Conservation (phyloP, 2,888 invertebrate species). For the Conchocele bisecta region DNA sequence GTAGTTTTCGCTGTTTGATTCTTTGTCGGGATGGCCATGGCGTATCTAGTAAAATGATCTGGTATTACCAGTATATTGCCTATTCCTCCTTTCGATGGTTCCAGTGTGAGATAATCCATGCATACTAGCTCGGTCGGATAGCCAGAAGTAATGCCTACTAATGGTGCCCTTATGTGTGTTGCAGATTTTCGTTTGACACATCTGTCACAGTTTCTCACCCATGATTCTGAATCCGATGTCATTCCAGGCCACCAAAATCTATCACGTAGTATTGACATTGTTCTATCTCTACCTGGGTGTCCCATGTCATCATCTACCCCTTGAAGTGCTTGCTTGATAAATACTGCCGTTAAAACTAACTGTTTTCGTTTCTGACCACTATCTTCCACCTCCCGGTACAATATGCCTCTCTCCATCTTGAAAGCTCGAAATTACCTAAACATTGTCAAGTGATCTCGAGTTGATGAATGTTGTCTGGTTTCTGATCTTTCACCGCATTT, state of each 20-base stretch:
- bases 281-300: constrained; percentile 36
- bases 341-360: constrained; percentile 17
- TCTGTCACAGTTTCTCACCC: constrained; percentile 13
- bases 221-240: constrained; percentile 5
- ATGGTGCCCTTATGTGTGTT: constrained; percentile 14
- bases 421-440: no score
- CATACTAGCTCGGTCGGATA: constrained; percentile 35
- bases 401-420: constrained; percentile 4
- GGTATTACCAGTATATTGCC: constrained; percentile 22
- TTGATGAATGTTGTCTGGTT: no score
- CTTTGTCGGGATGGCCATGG: constrained; percentile 33
- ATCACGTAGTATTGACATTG: constrained; percentile 5
- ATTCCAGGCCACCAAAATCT: constrained; percentile 25
- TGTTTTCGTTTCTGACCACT: constrained; percentile 4
- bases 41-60: constrained; percentile 42
- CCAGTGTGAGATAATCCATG: constrained; percentile 28
- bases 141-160: constrained; percentile 15
- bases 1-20: constrained; percentile 50
- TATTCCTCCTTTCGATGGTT: constrained; percentile 15
- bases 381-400: constrained; percentile 10
- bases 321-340: background rate
- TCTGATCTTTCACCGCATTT: no score
- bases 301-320: constrained; percentile 31
- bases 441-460: no score
- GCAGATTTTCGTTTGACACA: constrained; percentile 20